These are phyloP conservation scores for Eulemur mongoz DNA, from an alignment of 2,797 vertebrate genomes.

Conservation along the genomic window DNA sequence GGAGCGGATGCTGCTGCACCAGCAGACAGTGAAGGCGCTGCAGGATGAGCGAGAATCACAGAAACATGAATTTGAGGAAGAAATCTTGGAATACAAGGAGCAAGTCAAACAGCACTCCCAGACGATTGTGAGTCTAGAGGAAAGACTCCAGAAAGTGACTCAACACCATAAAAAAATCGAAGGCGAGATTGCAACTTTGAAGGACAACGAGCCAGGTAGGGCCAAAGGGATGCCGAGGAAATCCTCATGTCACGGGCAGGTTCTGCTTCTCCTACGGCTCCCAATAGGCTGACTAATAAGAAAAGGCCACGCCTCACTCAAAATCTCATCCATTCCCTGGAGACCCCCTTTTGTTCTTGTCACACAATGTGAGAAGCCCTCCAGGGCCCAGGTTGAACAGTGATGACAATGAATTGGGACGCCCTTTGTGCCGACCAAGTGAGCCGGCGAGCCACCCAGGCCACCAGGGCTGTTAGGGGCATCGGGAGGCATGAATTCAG, in stretches of 20 bases:
- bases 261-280: background rate
- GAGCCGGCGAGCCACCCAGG: background rate
- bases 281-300: fast-evolving
- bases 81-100: slow-evolving; percentile 84
- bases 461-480: background rate
- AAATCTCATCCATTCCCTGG: background rate
- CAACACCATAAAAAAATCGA: slow-evolving; percentile 75
- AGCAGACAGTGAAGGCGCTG: slow-evolving; percentile 50
- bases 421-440: background rate
- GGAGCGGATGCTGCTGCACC: slow-evolving; percentile 54
- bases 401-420: background rate
- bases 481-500: fast-evolving
- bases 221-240: fast-evolving
- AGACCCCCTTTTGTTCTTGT: background rate
- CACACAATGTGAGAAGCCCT: background rate
- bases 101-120: slow-evolving; percentile 88
- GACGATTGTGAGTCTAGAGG: slow-evolving; percentile 88
- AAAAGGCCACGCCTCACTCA: fast-evolving
- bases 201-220: slow-evolving; percentile 80
- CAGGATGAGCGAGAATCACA: slow-evolving; percentile 75
- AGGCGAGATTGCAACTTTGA: slow-evolving; percentile 77
- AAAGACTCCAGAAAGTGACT: slow-evolving; percentile 70
- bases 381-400: background rate
- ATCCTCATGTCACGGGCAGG: fast-evolving
- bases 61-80: slow-evolving; percentile 76